A percentile compares a stretch with the other conserved stretches of the same genome.
Evolutionary conservation across 1,140 invertebrate genomes (phyloP).

Genomic region (Pentalonia nigronervosa): DNA sequence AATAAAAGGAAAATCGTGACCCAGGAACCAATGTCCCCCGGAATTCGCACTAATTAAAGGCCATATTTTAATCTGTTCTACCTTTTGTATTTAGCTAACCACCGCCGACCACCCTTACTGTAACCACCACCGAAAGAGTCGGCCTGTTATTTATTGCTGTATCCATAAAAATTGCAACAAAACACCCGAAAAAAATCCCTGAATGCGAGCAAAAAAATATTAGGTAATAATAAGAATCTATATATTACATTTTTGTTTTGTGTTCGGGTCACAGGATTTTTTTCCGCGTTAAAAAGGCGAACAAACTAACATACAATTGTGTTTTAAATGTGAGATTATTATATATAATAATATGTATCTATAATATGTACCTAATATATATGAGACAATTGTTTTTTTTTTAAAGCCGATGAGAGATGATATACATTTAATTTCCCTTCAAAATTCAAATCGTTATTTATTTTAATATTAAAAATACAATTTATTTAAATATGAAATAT

Average conservation of each 20-base stretch:
- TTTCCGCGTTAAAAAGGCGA: background rate
- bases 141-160: constrained; percentile 52
- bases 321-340: constrained; percentile 23
- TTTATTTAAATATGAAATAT: background rate
- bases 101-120: background rate
- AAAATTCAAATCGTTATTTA: background rate
- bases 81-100: constrained; percentile 54
- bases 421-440: background rate
- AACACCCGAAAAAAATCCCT: constrained; percentile 45
- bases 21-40: constrained; percentile 47
- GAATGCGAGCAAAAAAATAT: background rate
- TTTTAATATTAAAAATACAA: background rate
- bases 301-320: background rate
- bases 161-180: constrained; percentile 49
- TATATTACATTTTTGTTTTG: constrained; percentile 52
- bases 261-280: constrained; percentile 6
- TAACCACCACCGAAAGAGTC: background rate
- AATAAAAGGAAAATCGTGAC: constrained; percentile 51
- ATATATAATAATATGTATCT: constrained; percentile 14
- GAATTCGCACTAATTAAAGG: constrained; percentile 54
- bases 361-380: too few species aligned
- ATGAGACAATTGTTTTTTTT: background rate
- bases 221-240: constrained; percentile 48
- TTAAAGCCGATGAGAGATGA: background rate
- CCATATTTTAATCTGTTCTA: constrained; percentile 55